A percentile compares a stretch with the other conserved stretches of the same genome.
phyloP scores from a whole-genome alignment of 1,140 invertebrate genomes.

The Ylistrum balloti region DNA sequence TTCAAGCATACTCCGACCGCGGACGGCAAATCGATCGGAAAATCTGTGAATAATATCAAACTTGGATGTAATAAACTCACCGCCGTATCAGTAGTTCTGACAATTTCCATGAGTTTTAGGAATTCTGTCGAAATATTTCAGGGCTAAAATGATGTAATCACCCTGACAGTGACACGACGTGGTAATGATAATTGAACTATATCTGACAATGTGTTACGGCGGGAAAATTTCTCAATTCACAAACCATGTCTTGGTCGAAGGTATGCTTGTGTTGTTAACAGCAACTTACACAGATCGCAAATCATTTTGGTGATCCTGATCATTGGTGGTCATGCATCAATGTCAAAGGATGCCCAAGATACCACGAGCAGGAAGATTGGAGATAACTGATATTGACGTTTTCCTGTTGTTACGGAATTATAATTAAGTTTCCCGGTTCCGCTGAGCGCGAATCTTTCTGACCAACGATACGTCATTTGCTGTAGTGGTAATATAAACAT shows the following conservation, averaged over 20 bases:
- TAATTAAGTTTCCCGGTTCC: not conserved
- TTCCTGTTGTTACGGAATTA: not conserved
- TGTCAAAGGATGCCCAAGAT: not conserved
- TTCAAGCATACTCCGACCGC: constrained; percentile 32
- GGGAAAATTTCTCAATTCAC: not conserved
- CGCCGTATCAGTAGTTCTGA: constrained; percentile 4
- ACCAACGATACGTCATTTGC: not conserved
- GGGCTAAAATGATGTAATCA: constrained; percentile 17
- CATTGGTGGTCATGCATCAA: constrained; percentile 15
- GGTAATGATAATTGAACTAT: not conserved
- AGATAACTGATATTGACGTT: constrained; percentile 25
- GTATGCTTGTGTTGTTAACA: not conserved
- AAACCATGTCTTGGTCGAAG: constrained; percentile 6
- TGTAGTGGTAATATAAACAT: not conserved
- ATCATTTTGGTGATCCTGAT: constrained; percentile 14
- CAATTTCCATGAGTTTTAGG: constrained; percentile 19
- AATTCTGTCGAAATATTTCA: constrained; percentile 35
- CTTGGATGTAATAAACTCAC: constrained; percentile 19
- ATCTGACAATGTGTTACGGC: not conserved
- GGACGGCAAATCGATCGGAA: constrained; percentile 37
- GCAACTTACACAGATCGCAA: not conserved
- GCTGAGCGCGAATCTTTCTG: not conserved
- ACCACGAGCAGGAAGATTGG: not conserved
- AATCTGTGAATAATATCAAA: constrained; percentile 36
- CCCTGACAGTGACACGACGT: not conserved